phyloP scores from a whole-genome alignment of 2,888 invertebrate species.

The Hemicrepidius hirtus region DNA sequence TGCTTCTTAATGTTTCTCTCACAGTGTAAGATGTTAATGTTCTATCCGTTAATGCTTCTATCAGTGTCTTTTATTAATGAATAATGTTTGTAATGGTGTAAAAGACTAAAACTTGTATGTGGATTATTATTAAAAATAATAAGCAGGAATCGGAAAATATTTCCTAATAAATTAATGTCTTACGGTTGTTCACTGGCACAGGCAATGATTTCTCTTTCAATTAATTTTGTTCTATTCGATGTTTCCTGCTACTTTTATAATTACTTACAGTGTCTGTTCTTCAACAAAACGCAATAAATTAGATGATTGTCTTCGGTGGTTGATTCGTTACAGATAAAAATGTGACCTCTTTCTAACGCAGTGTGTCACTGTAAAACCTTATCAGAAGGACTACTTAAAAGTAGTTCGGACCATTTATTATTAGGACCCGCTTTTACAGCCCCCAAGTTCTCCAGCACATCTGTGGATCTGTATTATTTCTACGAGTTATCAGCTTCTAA shows the following conservation, averaged over 20 bases:
- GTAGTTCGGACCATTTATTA: constrained; percentile 56
- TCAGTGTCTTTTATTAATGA: constrained; percentile 6
- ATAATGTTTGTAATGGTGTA: neutral
- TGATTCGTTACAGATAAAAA: constrained; percentile 10
- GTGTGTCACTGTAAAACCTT: constrained; percentile 48
- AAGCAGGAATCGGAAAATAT: too few relatives aligned
- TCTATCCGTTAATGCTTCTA: constrained; percentile 23
- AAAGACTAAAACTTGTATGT: constrained; percentile 14
- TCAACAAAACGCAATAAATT: constrained; percentile 4
- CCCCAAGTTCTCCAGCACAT: constrained; percentile 37
- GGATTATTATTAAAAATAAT: constrained; percentile 17
- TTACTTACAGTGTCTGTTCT: neutral
- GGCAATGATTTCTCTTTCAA: too few relatives aligned
- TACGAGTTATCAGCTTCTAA: constrained; percentile 56
- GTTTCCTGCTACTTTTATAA: too few relatives aligned
- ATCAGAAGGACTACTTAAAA: constrained; percentile 56
- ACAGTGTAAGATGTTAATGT: constrained; percentile 22
- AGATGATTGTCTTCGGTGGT: constrained; percentile 14
- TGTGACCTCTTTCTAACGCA: constrained; percentile 28
- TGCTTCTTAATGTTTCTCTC: constrained; percentile 10
- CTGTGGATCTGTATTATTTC: constrained; percentile 57
- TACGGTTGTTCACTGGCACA: too few relatives aligned
- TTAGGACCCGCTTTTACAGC: constrained; percentile 44
- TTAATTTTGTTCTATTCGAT: neutral
- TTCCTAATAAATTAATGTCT: too few relatives aligned